phyloP scores from a whole-genome alignment of 2,113 vertebrate genomes.

The Chloebia gouldiae region DNA sequence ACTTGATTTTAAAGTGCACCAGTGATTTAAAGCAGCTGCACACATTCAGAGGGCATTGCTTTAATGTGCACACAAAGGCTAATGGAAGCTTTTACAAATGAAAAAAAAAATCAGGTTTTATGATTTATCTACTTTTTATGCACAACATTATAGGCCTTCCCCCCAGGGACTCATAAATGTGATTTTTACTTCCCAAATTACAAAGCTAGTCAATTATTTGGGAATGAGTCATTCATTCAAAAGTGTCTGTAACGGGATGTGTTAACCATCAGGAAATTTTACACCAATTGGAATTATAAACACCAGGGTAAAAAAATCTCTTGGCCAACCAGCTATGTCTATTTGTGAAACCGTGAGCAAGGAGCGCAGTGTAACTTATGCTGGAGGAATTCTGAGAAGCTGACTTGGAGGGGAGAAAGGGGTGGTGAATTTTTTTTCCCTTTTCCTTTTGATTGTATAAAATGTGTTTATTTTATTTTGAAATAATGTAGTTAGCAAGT shows the following conservation, averaged over 20 bases:
- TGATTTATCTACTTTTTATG: slow-evolving; percentile 82
- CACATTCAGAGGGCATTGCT: slow-evolving; percentile 53
- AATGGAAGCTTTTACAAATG: slow-evolving; percentile 78
- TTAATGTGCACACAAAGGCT: slow-evolving; percentile 63
- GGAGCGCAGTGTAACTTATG: neutral
- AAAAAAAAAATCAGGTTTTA: slow-evolving; percentile 66
- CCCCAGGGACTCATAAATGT: slow-evolving; percentile 76
- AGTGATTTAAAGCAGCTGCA: slow-evolving; percentile 69
- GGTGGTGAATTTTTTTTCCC: neutral
- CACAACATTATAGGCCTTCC: slow-evolving; percentile 70
- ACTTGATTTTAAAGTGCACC: slow-evolving; percentile 57
- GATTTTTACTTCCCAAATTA: slow-evolving; percentile 81
- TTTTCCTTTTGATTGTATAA: slow-evolving; percentile 19
- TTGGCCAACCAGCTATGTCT: slow-evolving; percentile 47
- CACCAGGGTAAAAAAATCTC: slow-evolving; percentile 69
- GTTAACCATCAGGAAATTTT: slow-evolving; percentile 83
- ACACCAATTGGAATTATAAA: slow-evolving; percentile 85
- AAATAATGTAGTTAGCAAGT: slow-evolving; percentile 50
- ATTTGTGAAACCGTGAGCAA: slow-evolving; percentile 26
- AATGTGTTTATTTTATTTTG: slow-evolving; percentile 54
- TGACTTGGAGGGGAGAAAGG: neutral
- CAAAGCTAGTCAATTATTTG: slow-evolving; percentile 78
- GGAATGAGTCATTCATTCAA: slow-evolving; percentile 79
- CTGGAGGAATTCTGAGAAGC: neutral
- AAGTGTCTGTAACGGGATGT: slow-evolving; percentile 76